Conservation (phyloP, 2,113 vertebrate species). For the Labrus mixtus region DNA sequence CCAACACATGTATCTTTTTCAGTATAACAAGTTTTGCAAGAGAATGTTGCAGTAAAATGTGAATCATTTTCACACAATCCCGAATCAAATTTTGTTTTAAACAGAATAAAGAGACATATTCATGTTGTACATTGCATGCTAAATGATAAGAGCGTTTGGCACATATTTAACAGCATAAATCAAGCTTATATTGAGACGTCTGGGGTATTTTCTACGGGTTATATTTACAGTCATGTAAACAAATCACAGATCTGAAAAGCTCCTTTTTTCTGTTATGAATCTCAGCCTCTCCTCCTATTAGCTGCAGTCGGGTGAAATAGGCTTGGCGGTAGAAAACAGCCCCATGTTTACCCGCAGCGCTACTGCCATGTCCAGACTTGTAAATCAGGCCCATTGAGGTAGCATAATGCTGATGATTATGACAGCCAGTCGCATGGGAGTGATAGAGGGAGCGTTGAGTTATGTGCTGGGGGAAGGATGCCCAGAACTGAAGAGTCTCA, state of each 20-base stretch:
- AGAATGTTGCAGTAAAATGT: background rate
- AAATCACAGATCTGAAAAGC: conserved; percentile 44
- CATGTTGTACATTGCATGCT: background rate
- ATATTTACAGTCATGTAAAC: conserved; percentile 26
- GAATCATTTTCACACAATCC: background rate
- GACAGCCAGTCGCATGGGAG: conserved; percentile 77
- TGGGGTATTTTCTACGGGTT: background rate
- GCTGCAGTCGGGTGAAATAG: conserved; percentile 43
- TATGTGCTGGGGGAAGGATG: conserved; percentile 71
- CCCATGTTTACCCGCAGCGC: conserved; percentile 64
- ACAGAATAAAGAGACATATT: background rate
- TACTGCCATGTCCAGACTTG: conserved; percentile 73
- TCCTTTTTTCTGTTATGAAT: conserved; percentile 44
- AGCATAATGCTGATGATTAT: conserved; percentile 80
- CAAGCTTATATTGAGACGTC: background rate
- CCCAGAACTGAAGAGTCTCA: conserved; percentile 76
- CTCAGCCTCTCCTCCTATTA: conserved; percentile 38
- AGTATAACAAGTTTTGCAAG: too few species aligned
- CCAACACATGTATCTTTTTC: too few species aligned
- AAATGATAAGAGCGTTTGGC: background rate
- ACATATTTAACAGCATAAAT: background rate
- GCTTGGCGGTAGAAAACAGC: conserved; percentile 49
- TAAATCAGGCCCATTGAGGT: conserved; percentile 80
- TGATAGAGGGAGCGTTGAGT: conserved; percentile 71
- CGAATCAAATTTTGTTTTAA: background rate